Percentiles rank a stretch among this genome's conserved stretches.
phyloP scores from a whole-genome alignment of 2,113 vertebrate species.

The Ariopsis seemanni region DNA sequence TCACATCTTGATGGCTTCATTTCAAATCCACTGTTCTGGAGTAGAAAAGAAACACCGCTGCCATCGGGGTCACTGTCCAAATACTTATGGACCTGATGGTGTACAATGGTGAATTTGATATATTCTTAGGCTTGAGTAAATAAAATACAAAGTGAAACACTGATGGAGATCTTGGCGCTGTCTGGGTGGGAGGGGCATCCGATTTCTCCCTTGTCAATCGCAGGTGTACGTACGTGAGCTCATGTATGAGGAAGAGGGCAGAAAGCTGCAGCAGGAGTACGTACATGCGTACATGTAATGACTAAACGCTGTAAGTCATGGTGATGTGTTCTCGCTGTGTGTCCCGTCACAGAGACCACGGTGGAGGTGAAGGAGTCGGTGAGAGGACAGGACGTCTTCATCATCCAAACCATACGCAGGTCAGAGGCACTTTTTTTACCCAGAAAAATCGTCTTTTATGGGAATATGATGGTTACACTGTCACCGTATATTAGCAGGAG shows the following conservation, averaged over 20 bases:
- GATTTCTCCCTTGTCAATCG: not conserved
- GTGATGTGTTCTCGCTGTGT: not conserved
- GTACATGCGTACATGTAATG: not conserved
- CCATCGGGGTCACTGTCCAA: no score
- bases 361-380: slow-evolving; percentile 98
- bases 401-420: slow-evolving; percentile 98
- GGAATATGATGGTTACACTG: no score
- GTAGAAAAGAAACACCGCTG: no score
- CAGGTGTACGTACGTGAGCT: not conserved
- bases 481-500: not conserved
- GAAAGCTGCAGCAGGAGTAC: not conserved
- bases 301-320: not conserved
- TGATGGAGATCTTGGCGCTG: no score
- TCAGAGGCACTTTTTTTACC: slow-evolving; percentile 57
- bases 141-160: not conserved
- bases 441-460: no score
- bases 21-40: no score
- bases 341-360: slow-evolving; percentile 82
- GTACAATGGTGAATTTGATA: no score
- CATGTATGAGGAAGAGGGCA: not conserved
- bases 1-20: no score
- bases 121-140: not conserved
- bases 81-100: no score
- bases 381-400: slow-evolving; percentile 95
- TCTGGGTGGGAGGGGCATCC: not conserved